These are phyloP conservation scores for Apamea monoglypha DNA, from an alignment of 2,888 invertebrate species.

Conservation along the genomic window DNA sequence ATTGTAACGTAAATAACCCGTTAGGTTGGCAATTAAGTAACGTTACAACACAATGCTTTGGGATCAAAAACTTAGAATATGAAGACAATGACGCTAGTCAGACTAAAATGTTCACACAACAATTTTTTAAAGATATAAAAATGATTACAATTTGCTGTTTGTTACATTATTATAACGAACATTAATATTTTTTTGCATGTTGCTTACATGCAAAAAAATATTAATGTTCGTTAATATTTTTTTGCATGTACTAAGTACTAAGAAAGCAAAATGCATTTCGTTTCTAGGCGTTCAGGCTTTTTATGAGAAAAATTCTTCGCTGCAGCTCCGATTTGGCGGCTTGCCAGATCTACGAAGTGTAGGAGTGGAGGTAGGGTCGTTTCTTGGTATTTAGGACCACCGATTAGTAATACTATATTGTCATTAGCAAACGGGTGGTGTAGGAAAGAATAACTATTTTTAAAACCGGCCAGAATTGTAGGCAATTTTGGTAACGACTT, in stretches of 20 bases:
- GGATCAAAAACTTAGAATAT: slow-evolving; percentile 49
- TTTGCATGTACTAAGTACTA: not conserved
- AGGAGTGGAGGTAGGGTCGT: slow-evolving; percentile 12
- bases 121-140: slow-evolving; percentile 7
- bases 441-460: not conserved
- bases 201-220: no score
- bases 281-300: slow-evolving; percentile 12
- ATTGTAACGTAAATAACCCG: slow-evolving; percentile 71
- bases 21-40: slow-evolving; percentile 65
- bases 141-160: slow-evolving; percentile 18
- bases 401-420: slow-evolving; percentile 15
- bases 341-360: slow-evolving; percentile 2
- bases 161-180: slow-evolving; percentile 16
- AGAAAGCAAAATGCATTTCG: not conserved
- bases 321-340: slow-evolving; percentile 23
- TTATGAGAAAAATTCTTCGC: slow-evolving; percentile 14
- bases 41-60: slow-evolving; percentile 58
- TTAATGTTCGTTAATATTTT: no score
- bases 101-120: slow-evolving; percentile 38
- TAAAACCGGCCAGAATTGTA: slow-evolving; percentile 9
- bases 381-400: slow-evolving; percentile 21
- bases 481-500: slow-evolving; percentile 10
- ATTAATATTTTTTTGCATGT: slow-evolving; percentile 13
- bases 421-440: slow-evolving; percentile 14
- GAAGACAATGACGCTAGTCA: slow-evolving; percentile 42